These are phyloP conservation scores for Lasioglossum villosulum DNA, from an alignment of 2,888 invertebrate genomes.

Conservation along the genomic window DNA sequence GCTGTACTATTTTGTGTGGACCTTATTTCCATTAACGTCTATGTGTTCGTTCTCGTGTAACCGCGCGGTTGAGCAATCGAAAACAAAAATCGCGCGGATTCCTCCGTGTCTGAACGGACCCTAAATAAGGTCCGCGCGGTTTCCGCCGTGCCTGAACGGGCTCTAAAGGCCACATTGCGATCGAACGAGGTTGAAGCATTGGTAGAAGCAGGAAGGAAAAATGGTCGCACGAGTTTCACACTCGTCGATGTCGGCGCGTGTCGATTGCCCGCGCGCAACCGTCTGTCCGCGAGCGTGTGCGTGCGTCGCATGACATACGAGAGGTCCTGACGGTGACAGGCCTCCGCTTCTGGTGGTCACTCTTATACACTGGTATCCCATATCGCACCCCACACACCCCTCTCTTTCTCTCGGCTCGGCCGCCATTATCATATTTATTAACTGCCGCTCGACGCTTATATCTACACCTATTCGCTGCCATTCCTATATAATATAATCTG, in stretches of 20 bases:
- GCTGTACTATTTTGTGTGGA: background rate
- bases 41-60: no score
- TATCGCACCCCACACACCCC: conserved; percentile 68
- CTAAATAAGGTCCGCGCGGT: no score
- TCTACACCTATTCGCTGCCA: conserved; percentile 82
- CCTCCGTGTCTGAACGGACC: no score
- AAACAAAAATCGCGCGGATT: no score
- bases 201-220: conserved; percentile 14
- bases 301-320: conserved; percentile 75
- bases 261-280: conserved; percentile 4
- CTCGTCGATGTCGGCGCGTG: conserved; percentile 35
- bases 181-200: background rate
- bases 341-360: conserved; percentile 82
- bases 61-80: no score
- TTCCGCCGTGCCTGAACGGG: no score
- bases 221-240: conserved; percentile 27
- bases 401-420: conserved; percentile 65
- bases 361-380: conserved; percentile 81
- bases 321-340: conserved; percentile 83
- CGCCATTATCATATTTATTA: conserved; percentile 85
- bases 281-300: conserved; percentile 41
- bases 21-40: no score
- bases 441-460: conserved; percentile 82
- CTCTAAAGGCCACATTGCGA: background rate
- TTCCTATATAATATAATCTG: conserved; percentile 84